These are phyloP conservation scores for Spongilla lacustris DNA, from an alignment of 37 sponge, comb jelly and placozoan species.

Conservation along the genomic window DNA sequence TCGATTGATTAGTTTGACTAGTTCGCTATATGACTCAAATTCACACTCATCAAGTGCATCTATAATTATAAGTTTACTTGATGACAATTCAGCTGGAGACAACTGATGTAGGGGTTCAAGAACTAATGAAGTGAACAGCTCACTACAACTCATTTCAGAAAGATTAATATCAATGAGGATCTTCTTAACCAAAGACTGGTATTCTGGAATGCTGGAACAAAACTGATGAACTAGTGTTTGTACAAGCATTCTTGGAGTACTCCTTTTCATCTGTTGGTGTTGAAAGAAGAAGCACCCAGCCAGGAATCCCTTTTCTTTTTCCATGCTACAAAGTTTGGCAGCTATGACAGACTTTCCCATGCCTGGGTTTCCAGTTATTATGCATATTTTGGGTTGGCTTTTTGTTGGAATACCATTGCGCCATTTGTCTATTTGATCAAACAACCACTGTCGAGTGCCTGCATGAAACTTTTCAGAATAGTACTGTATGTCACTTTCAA, in stretches of 20 bases:
- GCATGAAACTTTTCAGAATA: conserved; percentile 6
- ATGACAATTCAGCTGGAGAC: background rate
- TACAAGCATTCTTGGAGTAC: conserved; percentile 14
- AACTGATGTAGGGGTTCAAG: conserved; percentile 22
- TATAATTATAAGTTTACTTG: conserved; percentile 15
- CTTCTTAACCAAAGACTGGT: background rate
- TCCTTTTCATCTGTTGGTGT: conserved; percentile 18
- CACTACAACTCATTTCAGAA: background rate
- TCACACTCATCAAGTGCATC: conserved; percentile 63
- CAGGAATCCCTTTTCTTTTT: background rate
- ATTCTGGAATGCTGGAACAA: background rate
- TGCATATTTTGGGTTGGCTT: conserved; percentile 16
- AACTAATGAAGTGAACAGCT: conserved; percentile 15
- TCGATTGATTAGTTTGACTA: conserved; percentile 23
- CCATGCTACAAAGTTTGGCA: background rate
- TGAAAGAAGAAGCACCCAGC: conserved; percentile 50
- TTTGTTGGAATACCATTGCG: too few relatives aligned
- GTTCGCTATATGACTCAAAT: conserved; percentile 11
- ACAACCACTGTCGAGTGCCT: conserved; percentile 34
- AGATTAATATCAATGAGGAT: background rate
- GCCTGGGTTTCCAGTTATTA: conserved; percentile 31
- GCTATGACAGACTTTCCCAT: conserved; percentile 49
- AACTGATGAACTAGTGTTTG: conserved; percentile 25
- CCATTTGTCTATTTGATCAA: conserved; percentile 3
- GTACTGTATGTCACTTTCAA: conserved; percentile 21